phyloP scores from a whole-genome alignment of 1,140 invertebrate species.

The Artemia franciscana region DNA sequence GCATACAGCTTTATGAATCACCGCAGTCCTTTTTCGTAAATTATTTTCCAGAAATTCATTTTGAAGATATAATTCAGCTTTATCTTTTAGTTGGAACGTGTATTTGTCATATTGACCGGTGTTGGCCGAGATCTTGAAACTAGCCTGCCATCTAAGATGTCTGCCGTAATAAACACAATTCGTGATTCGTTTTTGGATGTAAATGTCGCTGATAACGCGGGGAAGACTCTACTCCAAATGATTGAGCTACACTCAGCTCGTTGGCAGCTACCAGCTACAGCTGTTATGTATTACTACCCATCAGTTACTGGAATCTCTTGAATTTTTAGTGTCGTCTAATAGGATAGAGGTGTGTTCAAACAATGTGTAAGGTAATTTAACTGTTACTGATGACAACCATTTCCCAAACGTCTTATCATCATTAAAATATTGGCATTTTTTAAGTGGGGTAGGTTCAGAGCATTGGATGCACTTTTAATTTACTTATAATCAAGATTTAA shows the following conservation, averaged over 20 bases:
- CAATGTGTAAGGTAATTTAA: no score
- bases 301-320: constrained; percentile 7
- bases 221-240: constrained; percentile 57
- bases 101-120: constrained; percentile 63
- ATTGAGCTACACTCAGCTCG: constrained; percentile 65
- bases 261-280: constrained; percentile 64
- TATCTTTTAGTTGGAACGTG: constrained; percentile 43
- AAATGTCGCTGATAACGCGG: constrained; percentile 21
- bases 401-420: no score
- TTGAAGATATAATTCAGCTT: background rate
- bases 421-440: no score
- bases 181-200: constrained; percentile 57
- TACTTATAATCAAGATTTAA: no score
- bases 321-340: no score
- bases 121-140: constrained; percentile 58
- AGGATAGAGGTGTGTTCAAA: no score
- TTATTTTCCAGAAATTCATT: background rate
- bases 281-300: constrained; percentile 70
- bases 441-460: no score
- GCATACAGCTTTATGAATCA: background rate
- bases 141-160: constrained; percentile 49
- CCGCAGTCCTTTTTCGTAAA: constrained; percentile 4
- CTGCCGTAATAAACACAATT: constrained; percentile 45
- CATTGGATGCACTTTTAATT: no score
- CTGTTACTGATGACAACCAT: no score